These are phyloP conservation scores for Laodelphax striatellus DNA, from an alignment of 1,140 invertebrate genomes.

Conservation along the genomic window DNA sequence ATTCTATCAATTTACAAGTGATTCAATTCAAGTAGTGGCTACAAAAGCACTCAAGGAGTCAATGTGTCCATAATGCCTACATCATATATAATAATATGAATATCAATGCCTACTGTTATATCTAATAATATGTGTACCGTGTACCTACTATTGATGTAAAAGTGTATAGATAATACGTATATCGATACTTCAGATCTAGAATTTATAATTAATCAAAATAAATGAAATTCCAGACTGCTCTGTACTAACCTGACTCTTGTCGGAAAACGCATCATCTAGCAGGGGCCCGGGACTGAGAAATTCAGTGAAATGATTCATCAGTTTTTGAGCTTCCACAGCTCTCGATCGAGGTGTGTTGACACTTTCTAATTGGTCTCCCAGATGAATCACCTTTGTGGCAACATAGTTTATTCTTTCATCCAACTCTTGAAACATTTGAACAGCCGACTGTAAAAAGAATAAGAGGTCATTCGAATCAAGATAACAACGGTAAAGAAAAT, in stretches of 20 bases:
- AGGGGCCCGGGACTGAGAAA: slow-evolving; percentile 78
- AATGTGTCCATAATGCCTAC: too few relatives aligned
- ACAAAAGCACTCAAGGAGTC: too few relatives aligned
- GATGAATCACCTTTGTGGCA: slow-evolving; percentile 91
- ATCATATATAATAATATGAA: too few relatives aligned
- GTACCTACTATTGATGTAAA: too few relatives aligned
- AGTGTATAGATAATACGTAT: too few relatives aligned
- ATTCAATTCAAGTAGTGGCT: too few relatives aligned
- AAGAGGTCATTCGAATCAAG: slow-evolving; percentile 9
- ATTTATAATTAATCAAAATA: too few relatives aligned
- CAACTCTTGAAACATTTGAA: slow-evolving; percentile 80
- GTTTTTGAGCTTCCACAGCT: slow-evolving; percentile 86
- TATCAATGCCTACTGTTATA: too few relatives aligned
- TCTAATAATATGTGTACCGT: too few relatives aligned
- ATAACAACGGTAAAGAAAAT: background rate
- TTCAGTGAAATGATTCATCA: slow-evolving; percentile 89
- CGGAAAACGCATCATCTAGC: slow-evolving; percentile 75
- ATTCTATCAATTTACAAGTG: too few relatives aligned
- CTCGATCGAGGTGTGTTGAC: slow-evolving; percentile 88
- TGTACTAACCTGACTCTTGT: slow-evolving; percentile 58
- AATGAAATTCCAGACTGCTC: too few relatives aligned
- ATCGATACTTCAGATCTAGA: too few relatives aligned
- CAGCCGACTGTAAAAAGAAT: slow-evolving; percentile 49
- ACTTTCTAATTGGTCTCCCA: slow-evolving; percentile 94
- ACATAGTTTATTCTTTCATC: slow-evolving; percentile 95